phyloP scores from a whole-genome alignment of 2,888 invertebrate genomes.

The Leptopilina myrica region DNA sequence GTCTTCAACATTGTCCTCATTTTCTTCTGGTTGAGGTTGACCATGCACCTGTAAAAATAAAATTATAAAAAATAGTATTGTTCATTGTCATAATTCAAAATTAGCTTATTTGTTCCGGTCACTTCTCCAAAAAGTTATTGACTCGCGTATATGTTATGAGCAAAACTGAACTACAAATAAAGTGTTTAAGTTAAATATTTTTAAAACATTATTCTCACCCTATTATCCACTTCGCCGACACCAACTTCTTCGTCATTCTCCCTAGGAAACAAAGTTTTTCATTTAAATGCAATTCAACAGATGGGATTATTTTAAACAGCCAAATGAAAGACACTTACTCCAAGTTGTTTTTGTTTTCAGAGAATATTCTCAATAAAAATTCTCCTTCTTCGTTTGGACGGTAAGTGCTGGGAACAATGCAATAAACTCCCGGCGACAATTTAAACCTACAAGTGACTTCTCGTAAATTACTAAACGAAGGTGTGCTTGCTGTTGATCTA shows the following conservation, averaged over 20 bases:
- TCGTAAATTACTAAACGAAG: conserved; percentile 95
- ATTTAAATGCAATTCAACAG: too few relatives aligned
- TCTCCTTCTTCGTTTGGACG: conserved; percentile 98
- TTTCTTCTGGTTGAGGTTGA: conserved; percentile 67
- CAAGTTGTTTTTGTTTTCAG: conserved; percentile 92
- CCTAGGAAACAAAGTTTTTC: conserved; percentile 79
- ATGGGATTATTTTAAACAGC: too few relatives aligned
- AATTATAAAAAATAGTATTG: too few relatives aligned
- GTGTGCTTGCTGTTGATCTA: conserved; percentile 92
- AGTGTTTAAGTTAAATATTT: too few relatives aligned
- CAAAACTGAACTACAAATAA: too few relatives aligned
- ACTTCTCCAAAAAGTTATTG: too few relatives aligned
- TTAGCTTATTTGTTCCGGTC: too few relatives aligned
- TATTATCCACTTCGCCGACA: conserved; percentile 87
- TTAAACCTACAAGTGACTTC: conserved; percentile 96
- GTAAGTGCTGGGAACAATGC: conserved; percentile 97
- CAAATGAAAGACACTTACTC: conserved; percentile 81
- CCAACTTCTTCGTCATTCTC: conserved; percentile 94
- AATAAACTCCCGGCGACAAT: conserved; percentile 94
- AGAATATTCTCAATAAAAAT: conserved; percentile 96
- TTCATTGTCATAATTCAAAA: too few relatives aligned
- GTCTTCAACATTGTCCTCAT: conserved; percentile 82
- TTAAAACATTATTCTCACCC: conserved; percentile 77
- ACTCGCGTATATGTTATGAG: too few relatives aligned
- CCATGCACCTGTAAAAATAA: conserved; percentile 61